Base-by-base conservation (phyloP, 1,140 invertebrate species). In the Cotesia chilonis region DNA sequence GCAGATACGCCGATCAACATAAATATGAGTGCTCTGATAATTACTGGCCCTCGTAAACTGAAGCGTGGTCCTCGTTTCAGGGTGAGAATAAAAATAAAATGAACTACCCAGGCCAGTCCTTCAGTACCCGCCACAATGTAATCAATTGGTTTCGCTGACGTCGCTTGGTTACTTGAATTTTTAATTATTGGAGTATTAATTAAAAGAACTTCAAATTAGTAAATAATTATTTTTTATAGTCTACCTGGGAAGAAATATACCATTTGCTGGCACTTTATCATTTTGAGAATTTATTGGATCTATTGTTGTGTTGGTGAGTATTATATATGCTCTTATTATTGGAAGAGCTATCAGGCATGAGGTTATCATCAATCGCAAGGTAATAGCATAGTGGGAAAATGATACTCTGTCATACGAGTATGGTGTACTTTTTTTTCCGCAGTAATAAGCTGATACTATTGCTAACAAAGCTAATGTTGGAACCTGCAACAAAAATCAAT, bases 81-180 rank as follows among this genome's bases (percentile, higher is more conserved):
- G 17, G 90, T 90, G 70, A 93, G 76, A 38, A 94, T 85, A 83
- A 92, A 96, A 12, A 90, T 88, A 76, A 93, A 90, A 86, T 97
- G 95, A 12, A 94, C 87, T 36, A 93, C 82, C 95, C 94, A 96
- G 72, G 92, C 88, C 72, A 95, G 82, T 77, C 89, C 90, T 81
- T 93, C 89, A 36, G 92, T 87, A 59, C 89, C 89, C 60, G 90
- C 88, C 28, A 91, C 85, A 55, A 95, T 89, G 81, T 93, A 92
- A 84, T 94, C 91, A 68, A 92, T 88, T 36, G 90, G 88, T 77
- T 88, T 85, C 35, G 80, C 82, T 67, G 82, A 81, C 57, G 79
- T 82, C 3, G 59, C 72, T 57, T 78, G 74, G 72, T 83, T 52
- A 17, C 57, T 81, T 41, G 86, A 72, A 63, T 38, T 10, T 64